Percentiles rank a stretch among this genome's conserved stretches.
Conservation (phyloP, 1,140 invertebrate species). For the Trachymyrmex cornetzi region DNA sequence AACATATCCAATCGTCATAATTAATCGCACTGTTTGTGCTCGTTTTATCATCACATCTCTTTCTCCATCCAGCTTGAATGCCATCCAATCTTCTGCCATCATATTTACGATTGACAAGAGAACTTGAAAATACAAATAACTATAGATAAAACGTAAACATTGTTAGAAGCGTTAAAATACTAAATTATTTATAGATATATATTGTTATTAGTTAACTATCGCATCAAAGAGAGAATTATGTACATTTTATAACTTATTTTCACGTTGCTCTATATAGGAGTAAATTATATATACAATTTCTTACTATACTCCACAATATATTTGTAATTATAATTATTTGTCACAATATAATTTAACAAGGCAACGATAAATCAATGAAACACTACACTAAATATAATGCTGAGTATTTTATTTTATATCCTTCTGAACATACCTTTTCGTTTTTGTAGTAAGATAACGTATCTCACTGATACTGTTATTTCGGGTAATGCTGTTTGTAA, state of each 20-base stretch:
- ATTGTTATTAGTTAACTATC: not conserved
- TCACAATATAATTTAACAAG: no score
- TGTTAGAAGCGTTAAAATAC: not conserved
- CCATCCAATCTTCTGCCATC: constrained; percentile 56
- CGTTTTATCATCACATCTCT: constrained; percentile 24
- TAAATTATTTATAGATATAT: not conserved
- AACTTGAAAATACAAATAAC: constrained; percentile 5
- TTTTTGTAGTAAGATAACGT: not conserved
- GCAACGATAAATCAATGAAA: no score
- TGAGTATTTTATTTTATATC: not conserved
- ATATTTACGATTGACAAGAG: constrained; percentile 3
- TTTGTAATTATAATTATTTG: no score
- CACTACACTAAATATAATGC: no score
- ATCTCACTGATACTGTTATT: not conserved
- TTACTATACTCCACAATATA: not conserved
- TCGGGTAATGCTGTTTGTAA: not conserved
- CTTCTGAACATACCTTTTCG: not conserved
- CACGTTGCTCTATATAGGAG: not conserved
- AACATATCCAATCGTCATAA: not conserved
- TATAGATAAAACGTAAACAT: not conserved
- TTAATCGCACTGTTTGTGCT: not conserved
- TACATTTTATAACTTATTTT: not conserved
- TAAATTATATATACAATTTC: not conserved
- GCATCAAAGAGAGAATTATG: not conserved
- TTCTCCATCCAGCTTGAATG: not conserved